Evolutionary conservation across 2,888 invertebrate species (phyloP), one percentile per base, ranked within the genome.

Genomic region (Eristalinus sepulchralis): DNA sequence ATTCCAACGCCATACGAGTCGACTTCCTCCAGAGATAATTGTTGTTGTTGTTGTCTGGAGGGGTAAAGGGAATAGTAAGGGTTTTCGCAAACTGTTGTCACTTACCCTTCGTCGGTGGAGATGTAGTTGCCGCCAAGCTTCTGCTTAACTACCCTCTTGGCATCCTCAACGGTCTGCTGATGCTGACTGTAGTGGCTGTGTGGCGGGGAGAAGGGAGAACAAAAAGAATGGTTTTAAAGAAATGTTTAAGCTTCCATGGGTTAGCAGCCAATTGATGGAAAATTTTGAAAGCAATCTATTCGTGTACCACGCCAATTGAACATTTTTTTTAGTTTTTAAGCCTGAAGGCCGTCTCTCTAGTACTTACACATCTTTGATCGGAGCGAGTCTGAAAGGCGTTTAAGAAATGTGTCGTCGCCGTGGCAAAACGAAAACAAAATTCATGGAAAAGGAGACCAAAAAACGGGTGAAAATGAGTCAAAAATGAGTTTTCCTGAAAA

Each of bases 141-240:
- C 10, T 88, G 88, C 1, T 88, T 78, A 11, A 90, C 87, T 6
- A 89, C 90, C 55, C 89, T 89, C 53, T 91, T 90, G 2, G 92
- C 93, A 79, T 90, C 89, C n/a, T 90, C 90, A 17, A 93, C 88
- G 6, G 92, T 90, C 88, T 91, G 90, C 34, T 90, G 89, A 82
- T 93, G 92, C 88, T 91, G 90, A 24, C 66, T 67, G 71, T 90
- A 91, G 72, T 93, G 93, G 81, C 93, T 93, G 33, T 0, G n/a
- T n/a, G n/a, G n/a, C n/a, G 63, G 39, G 63, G 47, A 20, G 3
- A 27, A 27, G n/a, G 9, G 34, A 60, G 0, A 22, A 17, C 2
- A 17, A 17, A 1, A 17, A 47, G n/a, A 47, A 1, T 36, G 27
- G n/a, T 10, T 2, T 63, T 11, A 57, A 39, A 24, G 27, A 55